Base-by-base conservation (phyloP, 2,113 vertebrate genomes). In the Carlito syrichta region DNA sequence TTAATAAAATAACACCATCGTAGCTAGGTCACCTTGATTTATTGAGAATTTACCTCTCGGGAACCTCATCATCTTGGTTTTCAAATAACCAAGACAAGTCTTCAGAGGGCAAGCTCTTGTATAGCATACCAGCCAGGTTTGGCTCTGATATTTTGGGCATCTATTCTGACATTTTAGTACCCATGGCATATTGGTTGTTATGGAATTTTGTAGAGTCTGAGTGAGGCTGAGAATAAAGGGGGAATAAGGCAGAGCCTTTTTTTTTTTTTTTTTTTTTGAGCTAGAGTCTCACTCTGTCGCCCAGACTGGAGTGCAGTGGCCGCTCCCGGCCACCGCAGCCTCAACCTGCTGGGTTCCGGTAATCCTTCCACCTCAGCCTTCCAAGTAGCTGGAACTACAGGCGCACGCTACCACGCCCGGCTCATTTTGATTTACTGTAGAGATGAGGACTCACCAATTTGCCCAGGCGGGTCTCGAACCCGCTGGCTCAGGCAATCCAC, bases 111-210 rank as follows among this genome's bases (percentile, higher is more conserved):
- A 52, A 38, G 27, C 19, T 38, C 10, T 35, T 40, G 0, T 5
- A 14, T 54, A 48, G 20, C 52, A 27, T 17, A 32, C 19, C 0
- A 0, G 30, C 66, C 63, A 7, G 52, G 3, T 4, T 22, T 32
- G n/a, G 48, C 23, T 38, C 54, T 73, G n/a, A 20, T 17, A 60
- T 43, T 13, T 71, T 10, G 20, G 35, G 30, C 25, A 20, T 27
- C 66, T 48, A 22, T 19, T 68, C 22, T 27, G 25, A 20, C 13
- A 25, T 20, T 25, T 11, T 25, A 50, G 56, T 68, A n/a, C 32
- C 88, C 0, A 0, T 5, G 20, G 17, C 30, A 10, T 25, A 13
- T 27, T 1, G 0, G 43, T 11, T 52, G 20, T 25, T 50, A 25
- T 58, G 7, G 43, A 50, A 74, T 91, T 89, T 60, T 14, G 12